Percentiles rank a stretch among this genome's conserved stretches.
These are phyloP conservation scores for Caenorhabditis briggsae DNA, from an alignment of 1,140 invertebrate species.

Conservation along the genomic window DNA sequence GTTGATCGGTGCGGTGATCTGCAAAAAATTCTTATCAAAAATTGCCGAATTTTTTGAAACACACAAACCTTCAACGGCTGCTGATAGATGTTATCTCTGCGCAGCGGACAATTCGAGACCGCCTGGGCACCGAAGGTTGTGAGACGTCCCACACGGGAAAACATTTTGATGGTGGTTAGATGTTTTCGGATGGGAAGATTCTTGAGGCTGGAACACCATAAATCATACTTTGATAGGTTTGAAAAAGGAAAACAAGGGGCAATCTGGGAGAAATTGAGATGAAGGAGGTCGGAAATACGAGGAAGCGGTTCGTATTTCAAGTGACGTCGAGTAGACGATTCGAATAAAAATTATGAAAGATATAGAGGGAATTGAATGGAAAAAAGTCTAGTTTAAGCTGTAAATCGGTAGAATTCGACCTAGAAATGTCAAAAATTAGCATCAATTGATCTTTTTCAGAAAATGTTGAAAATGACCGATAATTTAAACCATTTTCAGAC, in stretches of 20 bases:
- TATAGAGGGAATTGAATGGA: no score
- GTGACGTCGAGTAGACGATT: no score
- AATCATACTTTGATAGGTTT: background rate
- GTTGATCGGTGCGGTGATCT: constrained; percentile 46
- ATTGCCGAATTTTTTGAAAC: background rate
- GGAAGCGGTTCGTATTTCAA: no score
- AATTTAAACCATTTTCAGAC: no score
- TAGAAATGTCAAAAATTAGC: no score
- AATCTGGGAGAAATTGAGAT: no score
- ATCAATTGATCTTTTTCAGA: no score
- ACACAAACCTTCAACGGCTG: constrained; percentile 31
- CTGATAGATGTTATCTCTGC: constrained; percentile 50
- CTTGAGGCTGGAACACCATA: background rate
- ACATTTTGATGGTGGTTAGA: constrained; percentile 25
- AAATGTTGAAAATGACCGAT: no score
- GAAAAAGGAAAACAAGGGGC: background rate
- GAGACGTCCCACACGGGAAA: constrained; percentile 49
- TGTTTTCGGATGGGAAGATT: background rate
- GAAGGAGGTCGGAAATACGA: no score
- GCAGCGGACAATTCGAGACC: constrained; percentile 41
- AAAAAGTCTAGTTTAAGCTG: no score
- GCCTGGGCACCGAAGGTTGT: constrained; percentile 44
- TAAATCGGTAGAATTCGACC: no score
- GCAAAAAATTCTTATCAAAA: background rate
- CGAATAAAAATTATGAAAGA: no score